phyloP scores from a whole-genome alignment of 1,140 invertebrate species.

The Mylabris phalerata region DNA sequence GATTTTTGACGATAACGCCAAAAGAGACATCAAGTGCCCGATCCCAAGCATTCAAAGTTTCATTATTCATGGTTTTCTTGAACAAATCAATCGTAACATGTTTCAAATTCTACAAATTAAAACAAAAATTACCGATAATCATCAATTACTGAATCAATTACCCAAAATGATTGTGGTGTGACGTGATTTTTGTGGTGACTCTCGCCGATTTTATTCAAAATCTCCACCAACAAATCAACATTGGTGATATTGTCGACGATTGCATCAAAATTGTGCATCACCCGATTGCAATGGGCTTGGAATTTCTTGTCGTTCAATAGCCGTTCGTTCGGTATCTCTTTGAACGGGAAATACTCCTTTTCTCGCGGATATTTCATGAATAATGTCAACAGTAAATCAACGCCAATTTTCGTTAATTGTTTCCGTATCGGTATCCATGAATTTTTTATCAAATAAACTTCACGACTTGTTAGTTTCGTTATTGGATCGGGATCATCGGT shows the following conservation, averaged over 20 bases:
- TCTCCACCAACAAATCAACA: constrained; percentile 52
- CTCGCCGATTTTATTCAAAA: constrained; percentile 54
- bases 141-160: constrained; percentile 32
- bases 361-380: constrained; percentile 56
- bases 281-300: constrained; percentile 58
- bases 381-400: constrained; percentile 47
- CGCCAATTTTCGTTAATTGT: constrained; percentile 28
- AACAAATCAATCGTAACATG: background rate
- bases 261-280: constrained; percentile 57
- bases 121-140: background rate
- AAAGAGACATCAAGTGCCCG: constrained; percentile 43
- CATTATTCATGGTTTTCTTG: constrained; percentile 15
- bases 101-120: constrained; percentile 5
- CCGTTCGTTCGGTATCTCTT: constrained; percentile 49
- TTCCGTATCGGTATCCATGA: constrained; percentile 33
- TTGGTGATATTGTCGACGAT: constrained; percentile 60
- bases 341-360: constrained; percentile 55
- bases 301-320: constrained; percentile 53
- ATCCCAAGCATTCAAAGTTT: constrained; percentile 46
- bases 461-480: constrained; percentile 32
- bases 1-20: constrained; percentile 3
- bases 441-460: constrained; percentile 27
- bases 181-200: constrained; percentile 53
- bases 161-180: constrained; percentile 45
- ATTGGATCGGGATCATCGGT: background rate